phyloP scores from a whole-genome alignment of 2,797 vertebrate genomes.

The Etheostoma perlongum region DNA sequence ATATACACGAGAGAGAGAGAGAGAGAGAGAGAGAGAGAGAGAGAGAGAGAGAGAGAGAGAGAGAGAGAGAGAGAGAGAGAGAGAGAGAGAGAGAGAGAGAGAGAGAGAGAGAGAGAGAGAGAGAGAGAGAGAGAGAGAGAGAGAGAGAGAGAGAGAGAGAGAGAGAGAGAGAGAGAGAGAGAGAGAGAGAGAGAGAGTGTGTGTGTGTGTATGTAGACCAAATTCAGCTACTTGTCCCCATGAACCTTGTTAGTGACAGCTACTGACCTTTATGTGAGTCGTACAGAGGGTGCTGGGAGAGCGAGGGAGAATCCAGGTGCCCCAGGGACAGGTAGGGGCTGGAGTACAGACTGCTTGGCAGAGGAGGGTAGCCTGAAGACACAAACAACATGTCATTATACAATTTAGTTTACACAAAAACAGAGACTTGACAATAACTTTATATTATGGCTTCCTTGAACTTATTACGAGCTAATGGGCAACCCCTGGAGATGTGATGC shows the following conservation, averaged over 20 bases:
- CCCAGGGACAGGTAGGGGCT: slow-evolving; percentile 93
- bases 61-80: too few species aligned
- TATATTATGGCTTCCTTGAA: not conserved
- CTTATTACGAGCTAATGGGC: not conserved
- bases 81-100: too few species aligned
- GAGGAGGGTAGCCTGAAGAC: slow-evolving; percentile 89
- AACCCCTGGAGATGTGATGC: too few species aligned
- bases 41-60: too few species aligned
- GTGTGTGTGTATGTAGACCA: slow-evolving; percentile 6
- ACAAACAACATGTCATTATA: slow-evolving; percentile 27
- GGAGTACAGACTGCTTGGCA: slow-evolving; percentile 92
- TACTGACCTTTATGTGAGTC: slow-evolving; percentile 95
- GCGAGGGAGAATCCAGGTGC: slow-evolving; percentile 92
- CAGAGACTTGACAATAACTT: not conserved
- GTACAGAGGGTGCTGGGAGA: slow-evolving; percentile 92
- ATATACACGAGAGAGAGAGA: too few species aligned
- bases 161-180: too few species aligned
- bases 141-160: too few species aligned
- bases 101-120: too few species aligned
- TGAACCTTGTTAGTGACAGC: slow-evolving; percentile 8
- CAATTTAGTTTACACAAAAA: not conserved
- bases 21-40: too few species aligned
- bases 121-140: too few species aligned
- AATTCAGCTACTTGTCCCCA: slow-evolving; percentile 16
- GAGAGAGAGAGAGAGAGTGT: not conserved